These are phyloP conservation scores for Takifugu bimaculatus DNA, from an alignment of 2,113 vertebrate species.

Conservation along the genomic window DNA sequence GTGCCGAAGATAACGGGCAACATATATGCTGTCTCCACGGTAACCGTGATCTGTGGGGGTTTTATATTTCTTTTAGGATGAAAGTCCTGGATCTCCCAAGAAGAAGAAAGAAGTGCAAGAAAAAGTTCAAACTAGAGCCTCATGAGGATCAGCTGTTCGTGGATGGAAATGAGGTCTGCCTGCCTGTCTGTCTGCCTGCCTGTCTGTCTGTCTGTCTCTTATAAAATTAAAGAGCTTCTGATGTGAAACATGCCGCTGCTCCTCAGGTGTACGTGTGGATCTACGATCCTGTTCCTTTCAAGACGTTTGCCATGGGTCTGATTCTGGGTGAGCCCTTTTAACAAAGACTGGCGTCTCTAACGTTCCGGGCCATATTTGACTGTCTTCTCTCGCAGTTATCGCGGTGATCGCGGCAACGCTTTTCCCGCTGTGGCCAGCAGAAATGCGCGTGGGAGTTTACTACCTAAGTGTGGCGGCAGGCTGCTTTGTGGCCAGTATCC, in stretches of 20 bases:
- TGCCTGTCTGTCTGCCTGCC: background rate
- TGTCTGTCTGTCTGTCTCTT: background rate
- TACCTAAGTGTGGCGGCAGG: constrained; percentile 97
- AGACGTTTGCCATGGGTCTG: constrained; percentile 98
- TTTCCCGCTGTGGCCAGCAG: constrained; percentile 97
- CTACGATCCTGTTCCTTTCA: constrained; percentile 97
- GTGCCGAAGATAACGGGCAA: too few species aligned
- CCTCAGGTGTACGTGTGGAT: constrained; percentile 95
- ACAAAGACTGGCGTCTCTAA: background rate
- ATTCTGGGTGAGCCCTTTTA: constrained; percentile 77
- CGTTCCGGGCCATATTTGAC: constrained; percentile 21
- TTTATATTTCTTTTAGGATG: constrained; percentile 76
- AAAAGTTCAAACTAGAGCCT: constrained; percentile 97
- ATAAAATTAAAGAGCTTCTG: background rate
- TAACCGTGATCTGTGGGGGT: background rate
- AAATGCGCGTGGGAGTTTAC: constrained; percentile 98
- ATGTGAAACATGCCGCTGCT: background rate
- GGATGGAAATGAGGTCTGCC: constrained; percentile 92
- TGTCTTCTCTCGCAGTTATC: constrained; percentile 84
- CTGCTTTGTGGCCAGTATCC: constrained; percentile 97
- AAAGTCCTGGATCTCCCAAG: constrained; percentile 91
- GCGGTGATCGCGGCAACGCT: constrained; percentile 97
- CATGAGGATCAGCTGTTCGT: constrained; percentile 96
- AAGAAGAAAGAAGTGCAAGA: constrained; percentile 98
- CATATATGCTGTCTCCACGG: too few species aligned